These are phyloP conservation scores for Megastigmus dorsalis DNA, from an alignment of 2,888 invertebrate genomes.

Conservation along the genomic window DNA sequence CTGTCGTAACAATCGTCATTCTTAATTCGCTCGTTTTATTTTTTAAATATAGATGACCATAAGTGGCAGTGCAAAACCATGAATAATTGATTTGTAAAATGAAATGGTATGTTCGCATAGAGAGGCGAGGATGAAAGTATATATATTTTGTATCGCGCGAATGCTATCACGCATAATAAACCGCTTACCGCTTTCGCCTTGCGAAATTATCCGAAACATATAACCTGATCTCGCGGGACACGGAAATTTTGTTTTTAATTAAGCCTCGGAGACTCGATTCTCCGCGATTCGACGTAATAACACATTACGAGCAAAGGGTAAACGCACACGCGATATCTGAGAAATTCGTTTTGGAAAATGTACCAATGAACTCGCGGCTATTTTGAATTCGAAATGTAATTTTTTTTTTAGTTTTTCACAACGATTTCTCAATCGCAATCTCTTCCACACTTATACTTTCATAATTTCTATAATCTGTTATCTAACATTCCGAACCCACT, in stretches of 20 bases:
- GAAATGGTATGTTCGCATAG: constrained; percentile 29
- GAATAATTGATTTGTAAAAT: constrained; percentile 38
- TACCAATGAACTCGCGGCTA: not conserved
- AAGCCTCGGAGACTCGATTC: too few relatives aligned
- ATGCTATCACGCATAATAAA: constrained; percentile 41
- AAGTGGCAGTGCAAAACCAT: constrained; percentile 12
- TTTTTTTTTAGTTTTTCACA: not conserved
- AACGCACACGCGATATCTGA: too few relatives aligned
- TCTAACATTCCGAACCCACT: constrained; percentile 15
- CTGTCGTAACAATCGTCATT: constrained; percentile 8
- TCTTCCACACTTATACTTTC: constrained; percentile 19
- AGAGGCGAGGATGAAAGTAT: constrained; percentile 41
- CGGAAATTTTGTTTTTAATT: constrained; percentile 31
- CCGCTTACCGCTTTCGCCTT: constrained; percentile 46
- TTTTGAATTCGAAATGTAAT: not conserved
- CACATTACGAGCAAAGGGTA: too few relatives aligned
- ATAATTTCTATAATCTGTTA: constrained; percentile 10
- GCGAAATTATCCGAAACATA: constrained; percentile 34
- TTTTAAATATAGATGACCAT: constrained; percentile 15
- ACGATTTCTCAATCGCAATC: not conserved
- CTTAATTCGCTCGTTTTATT: too few relatives aligned
- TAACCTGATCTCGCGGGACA: constrained; percentile 32
- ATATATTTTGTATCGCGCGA: not conserved
- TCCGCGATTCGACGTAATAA: too few relatives aligned
- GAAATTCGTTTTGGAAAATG: not conserved